Evolutionary conservation across 2,888 invertebrate species (phyloP).

Genomic region (Selenia dentaria): DNA sequence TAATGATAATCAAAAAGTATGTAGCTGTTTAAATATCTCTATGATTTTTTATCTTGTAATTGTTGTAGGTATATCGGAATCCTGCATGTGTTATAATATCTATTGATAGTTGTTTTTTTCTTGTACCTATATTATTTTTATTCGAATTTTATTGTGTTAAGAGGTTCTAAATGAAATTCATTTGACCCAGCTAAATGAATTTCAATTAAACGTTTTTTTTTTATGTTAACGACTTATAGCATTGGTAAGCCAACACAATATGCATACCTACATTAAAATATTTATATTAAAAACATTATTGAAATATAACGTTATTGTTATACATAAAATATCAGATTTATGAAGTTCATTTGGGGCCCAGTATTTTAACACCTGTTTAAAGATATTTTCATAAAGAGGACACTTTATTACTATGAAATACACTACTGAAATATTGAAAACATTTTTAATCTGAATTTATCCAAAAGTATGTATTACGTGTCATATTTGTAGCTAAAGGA

Average conservation of each 20-base stretch:
- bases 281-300: conserved; percentile 59
- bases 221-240: conserved; percentile 26
- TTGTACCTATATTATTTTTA: too few relatives aligned
- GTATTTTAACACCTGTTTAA: conserved; percentile 49
- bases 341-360: conserved; percentile 67
- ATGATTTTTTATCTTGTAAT: too few relatives aligned
- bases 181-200: conserved; percentile 77
- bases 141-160: too few relatives aligned
- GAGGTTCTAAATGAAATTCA: conserved; percentile 62
- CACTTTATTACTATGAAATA: conserved; percentile 56
- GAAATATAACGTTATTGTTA: conserved; percentile 58
- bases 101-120: too few relatives aligned
- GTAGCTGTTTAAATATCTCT: too few relatives aligned
- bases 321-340: conserved; percentile 52
- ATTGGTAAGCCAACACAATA: conserved; percentile 25
- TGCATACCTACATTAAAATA: conserved; percentile 45
- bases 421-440: conserved; percentile 47
- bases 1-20: too few relatives aligned
- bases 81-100: too few relatives aligned
- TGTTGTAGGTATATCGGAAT: too few relatives aligned
- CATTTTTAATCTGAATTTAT: conserved; percentile 59
- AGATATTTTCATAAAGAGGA: conserved; percentile 68
- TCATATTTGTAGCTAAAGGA: conserved; percentile 31
- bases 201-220: conserved; percentile 56
- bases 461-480: conserved; percentile 40